Conservation (phyloP, 2,113 vertebrate species). For the Phainopepla nitens region DNA sequence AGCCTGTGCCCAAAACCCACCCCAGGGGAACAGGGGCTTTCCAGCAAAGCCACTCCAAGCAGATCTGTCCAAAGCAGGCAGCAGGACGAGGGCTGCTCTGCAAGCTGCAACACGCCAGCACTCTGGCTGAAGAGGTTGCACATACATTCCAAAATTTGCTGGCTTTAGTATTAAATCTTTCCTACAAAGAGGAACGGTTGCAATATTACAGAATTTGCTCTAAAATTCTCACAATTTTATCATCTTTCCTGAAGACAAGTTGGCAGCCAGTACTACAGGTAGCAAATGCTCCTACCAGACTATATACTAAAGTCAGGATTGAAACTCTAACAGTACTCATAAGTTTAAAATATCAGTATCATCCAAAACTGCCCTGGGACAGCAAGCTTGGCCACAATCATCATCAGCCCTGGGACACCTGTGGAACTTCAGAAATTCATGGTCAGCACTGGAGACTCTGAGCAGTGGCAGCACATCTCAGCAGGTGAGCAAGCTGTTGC, state of each 20-base stretch:
- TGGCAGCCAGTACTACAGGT: background rate
- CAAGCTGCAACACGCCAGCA: rapidly evolving
- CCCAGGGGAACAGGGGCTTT: background rate
- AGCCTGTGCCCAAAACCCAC: background rate
- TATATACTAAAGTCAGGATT: background rate
- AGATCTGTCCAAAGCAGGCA: background rate
- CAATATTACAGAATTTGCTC: background rate
- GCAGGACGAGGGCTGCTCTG: background rate
- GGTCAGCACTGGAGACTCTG: background rate
- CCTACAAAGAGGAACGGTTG: background rate
- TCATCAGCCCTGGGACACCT: background rate
- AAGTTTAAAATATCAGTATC: background rate
- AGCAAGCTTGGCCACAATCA: rapidly evolving
- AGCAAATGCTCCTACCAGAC: background rate
- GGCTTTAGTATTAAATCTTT: background rate
- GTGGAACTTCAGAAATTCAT: background rate
- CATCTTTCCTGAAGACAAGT: background rate
- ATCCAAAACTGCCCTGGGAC: background rate
- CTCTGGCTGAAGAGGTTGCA: background rate
- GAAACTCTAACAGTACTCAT: rapidly evolving
- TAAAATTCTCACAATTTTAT: background rate
- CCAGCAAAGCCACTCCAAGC: background rate
- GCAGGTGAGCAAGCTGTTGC: background rate
- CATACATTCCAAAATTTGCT: background rate
- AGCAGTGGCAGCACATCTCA: background rate